These are phyloP conservation scores for Sebastiscus tertius DNA, from an alignment of 2,797 vertebrate genomes.

Conservation along the genomic window DNA sequence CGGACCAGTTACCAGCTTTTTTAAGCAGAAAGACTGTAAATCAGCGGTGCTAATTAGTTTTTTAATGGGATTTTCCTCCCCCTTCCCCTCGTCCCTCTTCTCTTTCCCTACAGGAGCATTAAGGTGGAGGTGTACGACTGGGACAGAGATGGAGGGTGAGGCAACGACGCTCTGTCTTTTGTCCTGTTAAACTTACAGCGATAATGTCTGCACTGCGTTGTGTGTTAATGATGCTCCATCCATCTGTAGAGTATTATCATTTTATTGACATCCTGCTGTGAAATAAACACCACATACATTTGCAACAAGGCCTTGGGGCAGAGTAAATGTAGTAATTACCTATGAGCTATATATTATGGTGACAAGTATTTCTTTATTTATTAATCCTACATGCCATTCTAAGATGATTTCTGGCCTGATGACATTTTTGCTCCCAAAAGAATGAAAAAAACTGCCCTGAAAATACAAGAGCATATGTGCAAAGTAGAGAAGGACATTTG, in stretches of 20 bases:
- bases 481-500: conserved; percentile 8
- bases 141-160: conserved; percentile 94
- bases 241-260: neutral
- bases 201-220: neutral
- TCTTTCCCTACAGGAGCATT: conserved; percentile 85
- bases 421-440: neutral
- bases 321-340: neutral
- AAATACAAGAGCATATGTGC: conserved; percentile 14
- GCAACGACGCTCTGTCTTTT: neutral
- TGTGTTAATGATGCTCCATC: neutral
- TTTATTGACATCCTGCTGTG: neutral
- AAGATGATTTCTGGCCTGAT: neutral
- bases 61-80: conserved; percentile 38
- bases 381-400: neutral
- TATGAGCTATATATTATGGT: neutral
- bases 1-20: conserved; percentile 3
- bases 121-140: conserved; percentile 95
- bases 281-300: neutral
- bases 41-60: conserved; percentile 34
- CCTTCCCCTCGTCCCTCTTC: neutral
- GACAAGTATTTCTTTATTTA: neutral
- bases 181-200: neutral
- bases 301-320: neutral
- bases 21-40: conserved; percentile 25
- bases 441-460: neutral